Percentiles rank a stretch among this genome's conserved stretches.
These are phyloP conservation scores for Tachina fera DNA, from an alignment of 2,888 invertebrate species.

Conservation along the genomic window DNA sequence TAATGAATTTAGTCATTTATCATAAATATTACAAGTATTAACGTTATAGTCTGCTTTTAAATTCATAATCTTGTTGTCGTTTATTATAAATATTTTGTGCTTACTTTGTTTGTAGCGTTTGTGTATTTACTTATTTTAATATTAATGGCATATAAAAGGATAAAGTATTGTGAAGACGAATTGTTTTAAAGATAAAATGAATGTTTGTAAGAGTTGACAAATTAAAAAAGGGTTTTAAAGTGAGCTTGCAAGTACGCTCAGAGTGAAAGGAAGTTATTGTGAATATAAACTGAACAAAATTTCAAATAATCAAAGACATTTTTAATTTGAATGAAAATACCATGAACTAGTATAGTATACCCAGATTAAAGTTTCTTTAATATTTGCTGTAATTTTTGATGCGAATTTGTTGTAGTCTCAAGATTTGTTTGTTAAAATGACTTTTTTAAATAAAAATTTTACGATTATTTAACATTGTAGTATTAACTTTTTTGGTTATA, in stretches of 20 bases:
- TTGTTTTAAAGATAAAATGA: neutral
- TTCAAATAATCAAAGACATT: too few species aligned
- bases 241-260: neutral
- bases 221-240: neutral
- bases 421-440: too few species aligned
- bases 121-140: conserved; percentile 23
- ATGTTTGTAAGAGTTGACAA: neutral
- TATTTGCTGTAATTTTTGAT: too few species aligned
- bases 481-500: too few species aligned
- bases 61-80: conserved; percentile 54
- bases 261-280: too few species aligned
- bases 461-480: too few species aligned
- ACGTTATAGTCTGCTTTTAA: conserved; percentile 26
- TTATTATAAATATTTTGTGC: conserved; percentile 18
- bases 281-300: too few species aligned
- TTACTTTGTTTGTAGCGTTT: neutral
- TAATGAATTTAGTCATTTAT: conserved; percentile 67
- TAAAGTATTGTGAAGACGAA: conserved; percentile 32
- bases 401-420: too few species aligned
- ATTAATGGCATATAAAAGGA: conserved; percentile 48
- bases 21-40: conserved; percentile 48
- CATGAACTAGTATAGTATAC: too few species aligned
- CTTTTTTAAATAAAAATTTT: too few species aligned
- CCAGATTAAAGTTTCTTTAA: too few species aligned
- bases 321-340: too few species aligned